Evolutionary conservation across 64 coral and sea anemone genomes (phyloP).

Genomic region (Platygyra sinensis): DNA sequence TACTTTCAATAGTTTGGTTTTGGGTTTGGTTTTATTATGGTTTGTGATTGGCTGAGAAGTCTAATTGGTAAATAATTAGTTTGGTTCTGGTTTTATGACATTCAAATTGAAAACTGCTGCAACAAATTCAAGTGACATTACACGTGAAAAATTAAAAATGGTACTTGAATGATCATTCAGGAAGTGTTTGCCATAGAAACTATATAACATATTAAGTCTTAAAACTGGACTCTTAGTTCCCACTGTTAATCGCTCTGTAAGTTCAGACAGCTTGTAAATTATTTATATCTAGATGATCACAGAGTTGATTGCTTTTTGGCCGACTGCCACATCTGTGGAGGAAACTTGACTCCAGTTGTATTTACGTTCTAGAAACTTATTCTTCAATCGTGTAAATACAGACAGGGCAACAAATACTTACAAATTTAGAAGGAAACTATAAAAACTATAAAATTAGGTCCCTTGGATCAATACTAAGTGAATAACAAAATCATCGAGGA

Average conservation of each 20-base stretch:
- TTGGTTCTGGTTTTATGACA: no score
- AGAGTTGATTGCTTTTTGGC: not conserved
- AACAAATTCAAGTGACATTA: no score
- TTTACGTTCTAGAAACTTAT: not conserved
- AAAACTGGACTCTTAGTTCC: not conserved
- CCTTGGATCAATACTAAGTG: not conserved
- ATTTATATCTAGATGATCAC: no score
- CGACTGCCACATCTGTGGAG: not conserved
- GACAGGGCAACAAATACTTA: not conserved
- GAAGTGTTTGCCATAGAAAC: no score
- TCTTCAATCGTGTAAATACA: not conserved
- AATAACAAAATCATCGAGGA: not conserved
- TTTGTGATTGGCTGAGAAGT: no score
- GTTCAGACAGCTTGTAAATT: not conserved
- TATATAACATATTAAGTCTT: not conserved
- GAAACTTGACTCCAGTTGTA: not conserved
- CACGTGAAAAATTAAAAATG: no score
- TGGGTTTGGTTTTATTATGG: no score
- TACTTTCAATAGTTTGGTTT: no score
- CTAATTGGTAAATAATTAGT: no score
- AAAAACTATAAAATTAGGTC: conserved; percentile 13
- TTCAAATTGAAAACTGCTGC: no score
- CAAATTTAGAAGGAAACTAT: not conserved
- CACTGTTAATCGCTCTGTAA: conserved; percentile 18
- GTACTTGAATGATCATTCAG: no score